Percentiles rank a stretch among this genome's conserved stretches.
Conservation (phyloP, 2,113 vertebrate species). For the Barbus barbus region DNA sequence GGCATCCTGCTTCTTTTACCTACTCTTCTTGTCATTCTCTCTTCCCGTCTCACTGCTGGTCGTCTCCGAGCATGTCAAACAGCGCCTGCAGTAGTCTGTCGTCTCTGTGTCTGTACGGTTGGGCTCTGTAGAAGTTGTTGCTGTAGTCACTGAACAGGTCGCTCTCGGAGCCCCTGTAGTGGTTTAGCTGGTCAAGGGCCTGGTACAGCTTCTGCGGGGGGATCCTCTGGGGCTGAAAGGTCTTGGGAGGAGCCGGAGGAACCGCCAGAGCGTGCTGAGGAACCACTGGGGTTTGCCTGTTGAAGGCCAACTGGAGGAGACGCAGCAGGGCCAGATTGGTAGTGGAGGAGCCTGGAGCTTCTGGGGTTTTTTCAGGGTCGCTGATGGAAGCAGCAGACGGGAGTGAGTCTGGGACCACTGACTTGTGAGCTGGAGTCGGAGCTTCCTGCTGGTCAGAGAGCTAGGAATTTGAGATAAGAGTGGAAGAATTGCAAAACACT, state of each 20-base stretch:
- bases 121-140: slow-evolving; percentile 88
- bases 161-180: slow-evolving; percentile 78
- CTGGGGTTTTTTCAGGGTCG: slow-evolving; percentile 59
- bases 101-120: slow-evolving; percentile 90
- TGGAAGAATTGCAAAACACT: background rate
- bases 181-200: slow-evolving; percentile 86
- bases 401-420: background rate
- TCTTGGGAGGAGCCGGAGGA: slow-evolving; percentile 59
- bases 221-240: slow-evolving; percentile 64
- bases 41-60: slow-evolving; percentile 72
- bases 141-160: slow-evolving; percentile 87
- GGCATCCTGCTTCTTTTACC: slow-evolving; percentile 29
- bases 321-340: slow-evolving; percentile 79
- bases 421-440: slow-evolving; percentile 54
- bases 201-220: slow-evolving; percentile 84
- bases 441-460: slow-evolving; percentile 73
- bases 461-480: background rate
- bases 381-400: slow-evolving; percentile 44
- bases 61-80: slow-evolving; percentile 84
- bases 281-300: slow-evolving; percentile 70
- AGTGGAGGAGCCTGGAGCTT: slow-evolving; percentile 39
- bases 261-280: slow-evolving; percentile 58
- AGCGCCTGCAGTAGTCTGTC: slow-evolving; percentile 90
- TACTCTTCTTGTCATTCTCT: too few species aligned
- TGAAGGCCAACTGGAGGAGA: slow-evolving; percentile 88